phyloP scores from a whole-genome alignment of 1,140 invertebrate genomes.

The Streblospio benedicti region DNA sequence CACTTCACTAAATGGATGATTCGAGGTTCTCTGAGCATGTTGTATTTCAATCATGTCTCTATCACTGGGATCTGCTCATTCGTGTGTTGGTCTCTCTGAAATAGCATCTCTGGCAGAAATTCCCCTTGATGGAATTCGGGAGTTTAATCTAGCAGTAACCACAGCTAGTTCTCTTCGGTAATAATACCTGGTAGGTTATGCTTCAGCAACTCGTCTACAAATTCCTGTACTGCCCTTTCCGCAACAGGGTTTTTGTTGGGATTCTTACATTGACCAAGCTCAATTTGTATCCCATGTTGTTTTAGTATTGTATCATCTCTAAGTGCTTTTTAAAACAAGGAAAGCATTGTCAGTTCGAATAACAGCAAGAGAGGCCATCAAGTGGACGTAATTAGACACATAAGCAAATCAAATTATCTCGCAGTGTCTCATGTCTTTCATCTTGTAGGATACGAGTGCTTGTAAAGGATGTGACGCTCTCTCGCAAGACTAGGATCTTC shows the following conservation, averaged over 20 bases:
- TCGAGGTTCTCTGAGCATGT: not conserved
- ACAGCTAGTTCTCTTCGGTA: not conserved
- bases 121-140: not conserved
- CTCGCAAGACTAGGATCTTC: not conserved
- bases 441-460: not conserved
- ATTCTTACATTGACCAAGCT: conserved; percentile 20
- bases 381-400: conserved; percentile 11
- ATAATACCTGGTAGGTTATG: not conserved
- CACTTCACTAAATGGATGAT: not conserved
- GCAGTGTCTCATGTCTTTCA: not conserved
- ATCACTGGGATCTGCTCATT: not conserved
- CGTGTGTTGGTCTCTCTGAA: not conserved
- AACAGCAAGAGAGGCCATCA: conserved; percentile 14
- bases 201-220: not conserved
- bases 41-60: not conserved
- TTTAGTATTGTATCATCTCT: conserved; percentile 12
- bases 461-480: not conserved
- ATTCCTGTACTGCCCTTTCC: conserved; percentile 13
- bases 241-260: conserved; percentile 22
- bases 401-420: not conserved
- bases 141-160: not conserved
- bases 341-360: conserved; percentile 21
- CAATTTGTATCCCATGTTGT: too few relatives aligned
- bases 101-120: not conserved
- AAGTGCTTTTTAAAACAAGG: conserved; percentile 17